Base-by-base conservation (phyloP, 2,113 vertebrate species). In the Chroicocephalus ridibundus region DNA sequence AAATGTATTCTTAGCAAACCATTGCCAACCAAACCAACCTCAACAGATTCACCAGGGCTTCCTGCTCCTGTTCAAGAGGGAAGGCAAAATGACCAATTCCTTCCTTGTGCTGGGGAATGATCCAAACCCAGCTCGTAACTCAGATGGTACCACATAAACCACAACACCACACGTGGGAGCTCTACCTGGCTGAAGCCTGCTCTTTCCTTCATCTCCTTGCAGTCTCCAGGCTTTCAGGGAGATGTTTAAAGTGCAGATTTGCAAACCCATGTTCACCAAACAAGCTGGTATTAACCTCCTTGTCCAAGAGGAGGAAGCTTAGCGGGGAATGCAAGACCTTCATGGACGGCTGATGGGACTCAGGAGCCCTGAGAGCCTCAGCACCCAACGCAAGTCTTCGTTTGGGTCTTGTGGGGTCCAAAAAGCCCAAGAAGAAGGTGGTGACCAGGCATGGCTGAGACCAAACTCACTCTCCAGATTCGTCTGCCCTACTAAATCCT, bases 131-230 rank as follows among this genome's bases (percentile, higher is more conserved):
- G 22, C 51, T 74, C 2, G 6, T 29, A 71, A 46, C 49, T 76
- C 66, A 60, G 74, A 42, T 5, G 84, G 70, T 13, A 32, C 38
- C 51, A 92, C 5, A 64, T 25, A 62, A 90, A 54, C 26, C 31
- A 47, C 36, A 61, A 0, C 1, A 9, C 17, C 5, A 3, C 64
- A 49, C 34, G 66, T 1, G 2, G 26, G 18, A 82, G 49, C 19
- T n/a, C 14, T 49, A 3, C 19, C 25, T 72, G 24, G 22, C 3
- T 36, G 25, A 61, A 71, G 5, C 3, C 49, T 80, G 38, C 6
- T 13, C 47, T 26, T 54, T 71, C 34, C 38, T 26, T 60, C 14
- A 64, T 54, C 52, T 77, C 38, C 10, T 38, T 75, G 38, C n/a
- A 17, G 29, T 1, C 20, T 70, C 60, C 20, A 69, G 44, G 19